A percentile compares a stretch with the other conserved stretches of the same genome.
Evolutionary conservation across 1,140 invertebrate genomes (phyloP).

Genomic region (Bicyclus anynana): DNA sequence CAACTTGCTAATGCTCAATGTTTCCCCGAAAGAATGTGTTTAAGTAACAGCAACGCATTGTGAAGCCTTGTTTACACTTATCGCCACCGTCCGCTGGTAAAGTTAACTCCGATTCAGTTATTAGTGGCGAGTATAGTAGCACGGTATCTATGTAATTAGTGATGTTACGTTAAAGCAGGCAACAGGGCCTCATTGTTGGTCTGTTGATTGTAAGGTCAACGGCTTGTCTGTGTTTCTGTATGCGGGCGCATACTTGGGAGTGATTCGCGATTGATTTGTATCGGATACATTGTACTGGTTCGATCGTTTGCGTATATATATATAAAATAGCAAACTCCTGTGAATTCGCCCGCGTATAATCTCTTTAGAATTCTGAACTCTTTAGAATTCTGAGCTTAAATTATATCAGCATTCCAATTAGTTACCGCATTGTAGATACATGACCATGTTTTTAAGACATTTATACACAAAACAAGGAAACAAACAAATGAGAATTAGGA

Average conservation of each 20-base stretch:
- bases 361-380: no score
- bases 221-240: background rate
- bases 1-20: background rate
- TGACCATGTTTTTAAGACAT: no score
- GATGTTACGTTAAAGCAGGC: slow-evolving; percentile 33
- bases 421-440: no score
- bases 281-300: background rate
- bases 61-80: slow-evolving; percentile 53
- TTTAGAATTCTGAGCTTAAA: no score
- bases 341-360: no score
- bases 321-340: no score
- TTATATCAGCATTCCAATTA: no score
- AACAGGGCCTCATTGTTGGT: slow-evolving; percentile 23
- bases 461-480: no score
- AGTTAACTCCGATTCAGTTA: slow-evolving; percentile 54
- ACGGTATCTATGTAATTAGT: slow-evolving; percentile 41
- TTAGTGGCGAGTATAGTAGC: slow-evolving; percentile 41
- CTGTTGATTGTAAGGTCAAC: slow-evolving; percentile 27
- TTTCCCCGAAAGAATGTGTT: slow-evolving; percentile 42
- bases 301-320: no score
- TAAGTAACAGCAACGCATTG: slow-evolving; percentile 45
- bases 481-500: no score
- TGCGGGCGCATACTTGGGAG: background rate
- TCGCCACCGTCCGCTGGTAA: slow-evolving; percentile 51
- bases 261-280: slow-evolving; percentile 2